Base-by-base conservation (phyloP, 2,113 vertebrate genomes). In the Chloropsis hardwickii region DNA sequence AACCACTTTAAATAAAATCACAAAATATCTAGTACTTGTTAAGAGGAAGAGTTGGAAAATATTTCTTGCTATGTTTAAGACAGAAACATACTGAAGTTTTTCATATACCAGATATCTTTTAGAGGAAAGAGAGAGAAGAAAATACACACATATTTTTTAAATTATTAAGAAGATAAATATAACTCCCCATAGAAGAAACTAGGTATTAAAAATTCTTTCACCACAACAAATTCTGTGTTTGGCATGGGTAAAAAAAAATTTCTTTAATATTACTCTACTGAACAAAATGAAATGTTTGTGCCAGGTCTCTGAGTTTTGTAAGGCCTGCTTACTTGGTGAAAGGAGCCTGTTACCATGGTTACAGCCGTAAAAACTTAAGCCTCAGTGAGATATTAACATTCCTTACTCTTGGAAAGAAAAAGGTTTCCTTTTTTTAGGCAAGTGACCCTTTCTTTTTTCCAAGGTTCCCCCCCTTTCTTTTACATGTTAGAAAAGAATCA, bases 301-400 rank as follows among this genome's bases (percentile, higher is more conserved):
- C 92, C 96, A 96, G 96, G 91, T 94, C 86, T 95, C 83, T 60
- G 90, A 89, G 94, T 97, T 93, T 96, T 94, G 95, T 96, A 97
- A 97, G 95, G 97, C 95, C 93, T 66, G 96, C 97, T 96, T 97
- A 98, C 98, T 98, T 98, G 98, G 98, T 98, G 97, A 98, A 92
- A 94, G 96, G 96, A 92, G 97, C 96, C 45, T 76, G 98, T 99
- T 93, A 91, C 98, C 98, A 99, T 98, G 98, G 98, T 91, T 98
- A 99, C 98, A 97, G 98, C 92, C 91, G 21, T 96, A 98, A 96
- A 98, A 98, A 98, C 98, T 98, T 98, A 98, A 98, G 98, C 98
- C 98, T 98, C 97, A 96, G 95, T 97, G 97, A 98, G 98, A 98
- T 98, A 98, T 98, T 98, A 98, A 98, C 98, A 98, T 99, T 99